Evolutionary conservation across 1,140 invertebrate species (phyloP).

Genomic region (Calliopsis andreniformis): DNA sequence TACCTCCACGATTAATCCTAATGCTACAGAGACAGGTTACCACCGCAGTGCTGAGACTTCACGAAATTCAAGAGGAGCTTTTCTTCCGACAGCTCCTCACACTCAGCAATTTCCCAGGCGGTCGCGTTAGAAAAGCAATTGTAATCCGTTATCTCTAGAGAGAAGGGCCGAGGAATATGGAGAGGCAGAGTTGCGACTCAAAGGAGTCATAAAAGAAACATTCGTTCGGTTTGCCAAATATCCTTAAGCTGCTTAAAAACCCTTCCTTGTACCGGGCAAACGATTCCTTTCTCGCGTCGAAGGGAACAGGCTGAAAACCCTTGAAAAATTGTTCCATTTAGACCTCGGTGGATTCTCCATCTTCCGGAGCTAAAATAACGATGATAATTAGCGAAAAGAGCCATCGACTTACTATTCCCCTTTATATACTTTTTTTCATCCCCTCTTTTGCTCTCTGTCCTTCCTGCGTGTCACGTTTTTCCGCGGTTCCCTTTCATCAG

Average conservation of each 20-base stretch:
- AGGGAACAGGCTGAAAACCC: not conserved
- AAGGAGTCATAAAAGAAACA: conserved; percentile 38
- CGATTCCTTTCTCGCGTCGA: conserved; percentile 14
- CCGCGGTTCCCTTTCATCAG: conserved; percentile 47
- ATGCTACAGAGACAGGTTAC: no score
- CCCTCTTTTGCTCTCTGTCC: not conserved
- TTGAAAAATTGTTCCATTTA: conserved; percentile 39
- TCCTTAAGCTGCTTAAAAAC: conserved; percentile 36
- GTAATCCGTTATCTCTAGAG: conserved; percentile 3
- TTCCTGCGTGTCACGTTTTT: not conserved
- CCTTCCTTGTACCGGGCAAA: conserved; percentile 7
- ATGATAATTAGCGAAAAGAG: conserved; percentile 50
- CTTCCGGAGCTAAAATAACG: conserved; percentile 47
- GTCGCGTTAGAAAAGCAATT: conserved; percentile 25
- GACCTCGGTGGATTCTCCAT: conserved; percentile 22
- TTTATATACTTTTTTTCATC: not conserved
- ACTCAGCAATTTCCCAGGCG: not conserved
- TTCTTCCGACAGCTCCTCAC: not conserved
- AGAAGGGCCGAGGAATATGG: not conserved
- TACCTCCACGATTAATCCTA: no score
- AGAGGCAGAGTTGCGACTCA: not conserved
- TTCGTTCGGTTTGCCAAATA: conserved; percentile 41
- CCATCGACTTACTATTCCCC: not conserved
- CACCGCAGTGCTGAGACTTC: no score
- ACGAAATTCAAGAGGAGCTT: not conserved